These are phyloP conservation scores for Atta texana DNA, from an alignment of 1,140 invertebrate genomes.

Conservation along the genomic window DNA sequence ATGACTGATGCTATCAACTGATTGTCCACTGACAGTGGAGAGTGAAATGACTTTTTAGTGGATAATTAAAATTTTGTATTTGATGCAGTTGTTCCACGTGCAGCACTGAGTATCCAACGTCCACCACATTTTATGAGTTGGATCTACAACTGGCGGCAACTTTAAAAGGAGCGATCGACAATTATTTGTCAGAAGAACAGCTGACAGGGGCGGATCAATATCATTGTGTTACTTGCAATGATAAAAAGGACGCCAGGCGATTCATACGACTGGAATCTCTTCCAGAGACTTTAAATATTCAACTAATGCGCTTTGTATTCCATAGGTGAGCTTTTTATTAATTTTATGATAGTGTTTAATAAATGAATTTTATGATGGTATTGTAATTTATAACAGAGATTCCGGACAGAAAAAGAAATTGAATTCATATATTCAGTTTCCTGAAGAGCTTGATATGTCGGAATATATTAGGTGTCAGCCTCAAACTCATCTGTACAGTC, in stretches of 20 bases:
- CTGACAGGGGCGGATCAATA: conserved; percentile 90
- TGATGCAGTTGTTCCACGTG: conserved; percentile 88
- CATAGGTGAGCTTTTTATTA: conserved; percentile 86
- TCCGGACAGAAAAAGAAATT: conserved; percentile 90
- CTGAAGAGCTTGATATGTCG: conserved; percentile 90
- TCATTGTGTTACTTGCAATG: conserved; percentile 88
- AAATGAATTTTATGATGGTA: conserved; percentile 12
- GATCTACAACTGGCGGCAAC: conserved; percentile 89
- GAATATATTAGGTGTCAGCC: conserved; percentile 84
- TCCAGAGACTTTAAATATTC: conserved; percentile 91
- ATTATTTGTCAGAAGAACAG: conserved; percentile 89
- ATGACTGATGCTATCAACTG: conserved; percentile 75
- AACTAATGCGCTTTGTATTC: conserved; percentile 90
- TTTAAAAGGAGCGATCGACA: conserved; percentile 88
- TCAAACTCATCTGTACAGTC: conserved; percentile 87
- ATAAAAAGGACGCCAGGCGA: conserved; percentile 89
- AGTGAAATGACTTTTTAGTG: conserved; percentile 54
- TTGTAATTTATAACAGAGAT: conserved; percentile 84
- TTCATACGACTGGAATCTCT: conserved; percentile 88
- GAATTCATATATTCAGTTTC: conserved; percentile 90
- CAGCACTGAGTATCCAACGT: conserved; percentile 87
- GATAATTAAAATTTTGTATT: conserved; percentile 68
- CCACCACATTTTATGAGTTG: conserved; percentile 90
- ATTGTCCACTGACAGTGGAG: conserved; percentile 59
- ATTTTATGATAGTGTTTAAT: neutral